Percentiles rank a stretch among this genome's conserved stretches.
Conservation (phyloP, 35 echinoderm and acorn worm genomes). For the Strongylocentrotus purpuratus region DNA sequence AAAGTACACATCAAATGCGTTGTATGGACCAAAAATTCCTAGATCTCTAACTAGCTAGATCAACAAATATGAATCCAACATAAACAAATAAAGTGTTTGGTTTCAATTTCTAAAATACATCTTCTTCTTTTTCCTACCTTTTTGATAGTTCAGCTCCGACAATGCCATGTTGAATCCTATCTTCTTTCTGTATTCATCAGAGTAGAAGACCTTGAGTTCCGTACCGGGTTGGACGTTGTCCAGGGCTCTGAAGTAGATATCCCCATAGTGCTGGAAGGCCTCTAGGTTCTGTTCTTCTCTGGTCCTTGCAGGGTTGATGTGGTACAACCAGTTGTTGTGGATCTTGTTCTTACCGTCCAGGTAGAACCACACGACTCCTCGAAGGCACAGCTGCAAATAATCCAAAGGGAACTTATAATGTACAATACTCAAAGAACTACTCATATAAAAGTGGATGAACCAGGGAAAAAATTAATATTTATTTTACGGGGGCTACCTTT, state of each 20-base stretch:
- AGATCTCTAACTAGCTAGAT: too few relatives aligned
- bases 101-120: too few relatives aligned
- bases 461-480: too few relatives aligned
- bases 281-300: conserved; percentile 58
- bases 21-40: too few relatives aligned
- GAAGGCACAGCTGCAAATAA: not conserved
- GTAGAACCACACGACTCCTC: not conserved
- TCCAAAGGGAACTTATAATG: not conserved
- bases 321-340: conserved; percentile 56
- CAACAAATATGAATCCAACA: too few relatives aligned
- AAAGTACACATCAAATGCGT: too few relatives aligned
- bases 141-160: not conserved
- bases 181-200: conserved; percentile 19
- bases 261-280: conserved; percentile 49
- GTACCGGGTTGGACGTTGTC: conserved; percentile 34
- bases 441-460: too few relatives aligned
- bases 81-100: too few relatives aligned
- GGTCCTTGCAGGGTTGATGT: conserved; percentile 14
- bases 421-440: not conserved
- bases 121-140: conserved; percentile 32
- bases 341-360: conserved; percentile 25
- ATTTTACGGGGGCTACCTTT: too few relatives aligned
- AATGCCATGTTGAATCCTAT: conserved; percentile 2
- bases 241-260: conserved; percentile 53
- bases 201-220: conserved; percentile 61